Conservation (phyloP, 2,888 invertebrate genomes). For the Perizoma affinitatum region DNA sequence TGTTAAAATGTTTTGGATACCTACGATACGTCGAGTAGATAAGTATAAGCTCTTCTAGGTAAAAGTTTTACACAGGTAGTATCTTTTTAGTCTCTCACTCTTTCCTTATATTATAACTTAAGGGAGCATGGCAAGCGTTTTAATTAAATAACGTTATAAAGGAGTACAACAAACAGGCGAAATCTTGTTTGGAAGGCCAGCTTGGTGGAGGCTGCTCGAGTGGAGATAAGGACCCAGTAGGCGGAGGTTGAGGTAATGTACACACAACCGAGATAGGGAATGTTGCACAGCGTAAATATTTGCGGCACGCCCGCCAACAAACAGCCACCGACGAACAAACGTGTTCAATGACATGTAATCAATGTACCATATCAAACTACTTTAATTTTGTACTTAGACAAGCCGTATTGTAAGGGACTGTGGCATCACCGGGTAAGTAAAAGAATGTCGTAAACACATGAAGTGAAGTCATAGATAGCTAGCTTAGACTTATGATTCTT, state of each 20-base stretch:
- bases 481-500: too few species aligned
- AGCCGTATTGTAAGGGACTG: too few species aligned
- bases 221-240: slow-evolving; percentile 65
- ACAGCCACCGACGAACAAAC: slow-evolving; percentile 39
- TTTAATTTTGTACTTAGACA: not conserved
- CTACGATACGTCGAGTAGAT: slow-evolving; percentile 22
- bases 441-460: too few species aligned
- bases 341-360: slow-evolving; percentile 42
- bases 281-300: slow-evolving; percentile 71
- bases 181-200: slow-evolving; percentile 60
- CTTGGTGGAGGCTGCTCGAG: slow-evolving; percentile 56
- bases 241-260: slow-evolving; percentile 64
- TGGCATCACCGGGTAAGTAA: too few species aligned
- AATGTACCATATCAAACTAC: slow-evolving; percentile 24
- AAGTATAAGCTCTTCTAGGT: slow-evolving; percentile 23
- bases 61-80: slow-evolving; percentile 34
- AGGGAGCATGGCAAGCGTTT: slow-evolving; percentile 51
- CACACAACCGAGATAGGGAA: slow-evolving; percentile 65
- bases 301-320: slow-evolving; percentile 46
- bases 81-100: slow-evolving; percentile 27
- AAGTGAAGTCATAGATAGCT: too few species aligned
- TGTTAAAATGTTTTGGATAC: slow-evolving; percentile 31
- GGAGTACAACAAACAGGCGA: slow-evolving; percentile 60
- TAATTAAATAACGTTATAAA: slow-evolving; percentile 67
- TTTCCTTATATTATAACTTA: slow-evolving; percentile 31